Base-by-base conservation (phyloP, 2,797 vertebrate species). In the Protosalanx chinensis region DNA sequence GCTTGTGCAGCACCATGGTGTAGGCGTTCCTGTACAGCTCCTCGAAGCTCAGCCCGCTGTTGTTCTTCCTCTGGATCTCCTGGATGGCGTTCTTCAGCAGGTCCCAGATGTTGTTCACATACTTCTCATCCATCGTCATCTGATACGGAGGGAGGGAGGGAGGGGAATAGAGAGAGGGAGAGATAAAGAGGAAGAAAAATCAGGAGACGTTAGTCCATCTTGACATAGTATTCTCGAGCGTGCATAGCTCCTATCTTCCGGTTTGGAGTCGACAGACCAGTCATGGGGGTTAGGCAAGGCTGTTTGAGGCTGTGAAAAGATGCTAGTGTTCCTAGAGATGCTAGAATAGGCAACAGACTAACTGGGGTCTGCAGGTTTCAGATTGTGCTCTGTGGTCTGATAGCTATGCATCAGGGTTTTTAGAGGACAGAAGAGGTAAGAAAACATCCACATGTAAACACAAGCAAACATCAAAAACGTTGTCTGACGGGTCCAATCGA, bases 81-180 rank as follows among this genome's bases (percentile, higher is more conserved):
- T 99, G 98, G 82, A 99, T 98, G 88, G 97, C 98, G 76, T 98
- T 98, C 90, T 98, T 99, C 18, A 99, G 92, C 84, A 98, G 95
- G 91, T 97, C 96, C 97, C 96, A 99, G 91, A 98, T 98, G 92
- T 96, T 98, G 88, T 99, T 98, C 74, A 98, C 97, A 84, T 98
- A 98, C 91, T 97, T 98, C 88, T 99, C 97, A 92, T 99, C 97
- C 96, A 98, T 98, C 86, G 96, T 98, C 96, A 98, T 99, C 98
- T 98, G 6, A 61, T n/a, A 56, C 6, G 13, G 30, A 3, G n/a
- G 15, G 12, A 10, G 7, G 15, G 23, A 20, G 6, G 16, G 15
- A 23, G 16, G 64, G 23, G 27, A 2, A 51, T 12, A 5, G 20
- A 49, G 8, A 1, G 41, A 46, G 35, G 41, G 63, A 37, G 13